A percentile compares a stretch with the other conserved stretches of the same genome.
Conservation (phyloP, 2,888 invertebrate genomes). For the Meandrusa payeni region DNA sequence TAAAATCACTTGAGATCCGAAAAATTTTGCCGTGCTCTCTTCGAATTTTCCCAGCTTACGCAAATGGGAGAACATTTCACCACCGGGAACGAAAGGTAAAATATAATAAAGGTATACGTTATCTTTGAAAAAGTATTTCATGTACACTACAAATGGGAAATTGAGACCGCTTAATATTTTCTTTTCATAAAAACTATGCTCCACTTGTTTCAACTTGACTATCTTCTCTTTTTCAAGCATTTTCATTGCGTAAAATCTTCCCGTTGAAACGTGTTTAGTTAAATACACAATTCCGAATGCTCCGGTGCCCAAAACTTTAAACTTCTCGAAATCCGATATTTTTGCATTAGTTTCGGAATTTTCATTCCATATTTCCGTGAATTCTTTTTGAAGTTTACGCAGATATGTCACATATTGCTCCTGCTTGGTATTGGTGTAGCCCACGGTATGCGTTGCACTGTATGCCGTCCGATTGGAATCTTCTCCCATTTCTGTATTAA, state of each 20-base stretch:
- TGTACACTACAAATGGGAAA: slow-evolving; percentile 93
- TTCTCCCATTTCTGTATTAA: slow-evolving; percentile 43
- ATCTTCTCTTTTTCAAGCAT: slow-evolving; percentile 92
- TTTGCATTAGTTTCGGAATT: slow-evolving; percentile 45
- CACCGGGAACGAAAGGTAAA: slow-evolving; percentile 90
- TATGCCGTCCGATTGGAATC: slow-evolving; percentile 35
- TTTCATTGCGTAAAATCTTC: slow-evolving; percentile 91
- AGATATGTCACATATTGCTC: slow-evolving; percentile 58
- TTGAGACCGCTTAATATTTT: slow-evolving; percentile 90
- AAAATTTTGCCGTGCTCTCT: slow-evolving; percentile 91
- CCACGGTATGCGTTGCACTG: slow-evolving; percentile 36
- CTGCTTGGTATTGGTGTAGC: slow-evolving; percentile 55
- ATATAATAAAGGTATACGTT: slow-evolving; percentile 91
- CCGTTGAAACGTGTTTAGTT: slow-evolving; percentile 79
- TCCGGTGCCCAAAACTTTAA: slow-evolving; percentile 91
- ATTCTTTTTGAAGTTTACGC: slow-evolving; percentile 55
- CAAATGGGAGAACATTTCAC: slow-evolving; percentile 92
- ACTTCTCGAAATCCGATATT: slow-evolving; percentile 84
- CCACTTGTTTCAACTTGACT: slow-evolving; percentile 92
- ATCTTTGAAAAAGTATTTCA: slow-evolving; percentile 93
- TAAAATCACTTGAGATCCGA: slow-evolving; percentile 93
- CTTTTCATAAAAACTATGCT: slow-evolving; percentile 94
- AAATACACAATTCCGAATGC: slow-evolving; percentile 94
- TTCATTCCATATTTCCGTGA: slow-evolving; percentile 64
- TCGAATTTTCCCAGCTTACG: slow-evolving; percentile 84